A percentile compares a stretch with the other conserved stretches of the same genome.
phyloP scores from a whole-genome alignment of 1,140 invertebrate genomes.

The Polypedilum pembai region DNA sequence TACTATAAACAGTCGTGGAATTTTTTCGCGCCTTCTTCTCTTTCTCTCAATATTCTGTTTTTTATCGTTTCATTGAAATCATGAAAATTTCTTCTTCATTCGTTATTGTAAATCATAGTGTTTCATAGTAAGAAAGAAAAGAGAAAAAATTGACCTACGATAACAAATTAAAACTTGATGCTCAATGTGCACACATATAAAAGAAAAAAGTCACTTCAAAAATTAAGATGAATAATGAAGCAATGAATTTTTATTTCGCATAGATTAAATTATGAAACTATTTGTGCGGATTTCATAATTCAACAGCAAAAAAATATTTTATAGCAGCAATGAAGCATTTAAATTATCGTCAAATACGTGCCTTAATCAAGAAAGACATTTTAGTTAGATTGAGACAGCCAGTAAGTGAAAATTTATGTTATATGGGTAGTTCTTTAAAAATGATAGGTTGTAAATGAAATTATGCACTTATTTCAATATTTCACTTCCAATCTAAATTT shows the following conservation, averaged over 20 bases:
- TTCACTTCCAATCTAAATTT: not conserved
- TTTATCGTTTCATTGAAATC: no score
- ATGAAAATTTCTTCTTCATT: not conserved
- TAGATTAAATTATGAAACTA: constrained; percentile 22
- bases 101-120: not conserved
- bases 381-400: constrained; percentile 39
- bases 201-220: not conserved
- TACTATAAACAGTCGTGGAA: no score
- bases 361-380: constrained; percentile 40
- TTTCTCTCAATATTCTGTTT: no score
- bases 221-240: not conserved
- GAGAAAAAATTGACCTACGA: not conserved
- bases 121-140: not conserved
- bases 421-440: not conserved
- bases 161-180: constrained; percentile 12
- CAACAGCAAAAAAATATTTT: not conserved
- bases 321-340: constrained; percentile 13
- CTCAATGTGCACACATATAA: not conserved
- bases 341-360: constrained; percentile 37
- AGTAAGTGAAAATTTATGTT: constrained; percentile 30
- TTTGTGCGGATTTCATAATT: not conserved
- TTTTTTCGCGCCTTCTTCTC: no score
- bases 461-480: not conserved
- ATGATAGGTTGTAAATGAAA: not conserved
- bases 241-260: not conserved